Conservation (phyloP, 2,797 vertebrate species). For the Kryptolebias ocellatus region DNA sequence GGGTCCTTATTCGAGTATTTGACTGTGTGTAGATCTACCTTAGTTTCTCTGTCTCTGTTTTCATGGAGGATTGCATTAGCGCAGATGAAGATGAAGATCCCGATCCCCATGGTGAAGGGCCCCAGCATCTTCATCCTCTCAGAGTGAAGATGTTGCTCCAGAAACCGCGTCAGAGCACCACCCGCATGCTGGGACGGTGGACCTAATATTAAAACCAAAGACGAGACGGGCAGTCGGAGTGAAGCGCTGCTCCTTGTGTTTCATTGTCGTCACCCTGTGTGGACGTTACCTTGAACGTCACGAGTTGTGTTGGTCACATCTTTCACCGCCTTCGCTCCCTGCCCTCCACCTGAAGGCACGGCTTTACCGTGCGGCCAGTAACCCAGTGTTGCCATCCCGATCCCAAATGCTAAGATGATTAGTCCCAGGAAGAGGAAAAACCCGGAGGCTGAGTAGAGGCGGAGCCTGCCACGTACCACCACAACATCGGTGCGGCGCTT, state of each 20-base stretch:
- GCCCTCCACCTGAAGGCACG: slow-evolving; percentile 36
- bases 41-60: slow-evolving; percentile 96
- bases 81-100: slow-evolving; percentile 98
- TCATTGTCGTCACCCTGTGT: background rate
- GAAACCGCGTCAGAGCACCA: slow-evolving; percentile 85
- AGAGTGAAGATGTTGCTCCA: slow-evolving; percentile 92
- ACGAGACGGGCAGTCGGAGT: background rate
- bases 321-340: slow-evolving; percentile 27
- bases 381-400: slow-evolving; percentile 95
- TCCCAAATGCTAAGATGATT: slow-evolving; percentile 89
- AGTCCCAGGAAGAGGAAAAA: slow-evolving; percentile 95
- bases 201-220: slow-evolving; percentile 34
- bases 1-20: no score
- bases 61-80: slow-evolving; percentile 98
- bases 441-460: slow-evolving; percentile 94
- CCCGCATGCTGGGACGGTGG: slow-evolving; percentile 43
- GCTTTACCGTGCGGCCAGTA: slow-evolving; percentile 91
- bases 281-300: slow-evolving; percentile 47
- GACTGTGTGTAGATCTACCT: slow-evolving; percentile 62
- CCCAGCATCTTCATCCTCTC: slow-evolving; percentile 99
- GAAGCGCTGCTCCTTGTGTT: background rate
- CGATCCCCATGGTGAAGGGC: slow-evolving; percentile 99
- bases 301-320: slow-evolving; percentile 19
- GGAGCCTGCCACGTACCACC: slow-evolving; percentile 93
- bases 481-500: slow-evolving; percentile 92